Evolutionary conservation across 1,140 invertebrate genomes (phyloP).

Genomic region (Lepidotrigona ventralis): DNA sequence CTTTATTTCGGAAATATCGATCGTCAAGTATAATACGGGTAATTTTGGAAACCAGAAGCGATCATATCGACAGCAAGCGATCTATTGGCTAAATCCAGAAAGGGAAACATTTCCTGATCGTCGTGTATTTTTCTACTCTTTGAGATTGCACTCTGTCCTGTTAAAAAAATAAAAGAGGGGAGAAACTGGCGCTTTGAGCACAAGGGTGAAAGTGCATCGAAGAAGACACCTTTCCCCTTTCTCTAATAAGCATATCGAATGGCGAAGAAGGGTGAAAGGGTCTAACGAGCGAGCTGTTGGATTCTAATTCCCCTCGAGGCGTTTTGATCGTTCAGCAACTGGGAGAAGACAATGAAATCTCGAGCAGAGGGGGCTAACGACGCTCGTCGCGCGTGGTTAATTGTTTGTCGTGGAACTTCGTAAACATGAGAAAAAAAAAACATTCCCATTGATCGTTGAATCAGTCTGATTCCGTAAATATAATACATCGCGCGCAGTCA

Average conservation of each 20-base stretch:
- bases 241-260: slow-evolving; percentile 26
- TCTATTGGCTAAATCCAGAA: neutral
- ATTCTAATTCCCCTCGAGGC: slow-evolving; percentile 3
- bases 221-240: slow-evolving; percentile 13
- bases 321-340: slow-evolving; percentile 18
- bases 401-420: neutral
- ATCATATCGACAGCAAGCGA: neutral
- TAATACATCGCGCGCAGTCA: too few species aligned
- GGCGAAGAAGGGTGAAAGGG: slow-evolving; percentile 10
- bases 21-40: neutral
- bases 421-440: neutral
- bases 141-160: neutral
- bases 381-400: neutral
- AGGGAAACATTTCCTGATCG: neutral
- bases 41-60: neutral
- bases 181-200: neutral
- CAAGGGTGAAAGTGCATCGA: neutral
- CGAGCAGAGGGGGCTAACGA: neutral
- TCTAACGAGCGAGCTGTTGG: neutral
- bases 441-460: neutral
- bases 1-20: neutral
- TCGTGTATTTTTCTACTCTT: neutral
- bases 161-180: neutral
- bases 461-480: neutral
- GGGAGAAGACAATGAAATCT: slow-evolving; percentile 29